Evolutionary conservation across 2,113 vertebrate genomes (phyloP).

Genomic region (Lagopus muta): DNA sequence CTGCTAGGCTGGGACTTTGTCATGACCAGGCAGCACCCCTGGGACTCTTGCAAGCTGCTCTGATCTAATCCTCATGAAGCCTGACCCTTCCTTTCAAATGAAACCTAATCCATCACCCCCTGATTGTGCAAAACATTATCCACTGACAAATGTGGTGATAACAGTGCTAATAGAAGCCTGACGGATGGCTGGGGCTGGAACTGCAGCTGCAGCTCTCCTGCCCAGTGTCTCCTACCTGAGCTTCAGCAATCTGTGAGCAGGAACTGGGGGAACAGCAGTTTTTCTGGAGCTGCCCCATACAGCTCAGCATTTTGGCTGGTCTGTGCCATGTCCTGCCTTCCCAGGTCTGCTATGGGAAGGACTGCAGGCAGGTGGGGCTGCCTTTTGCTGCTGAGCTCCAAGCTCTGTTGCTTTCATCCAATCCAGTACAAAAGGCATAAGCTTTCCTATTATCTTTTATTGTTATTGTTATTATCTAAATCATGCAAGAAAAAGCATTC

Average conservation of each 20-base stretch:
- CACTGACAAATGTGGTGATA: neutral
- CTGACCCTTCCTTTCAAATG: neutral
- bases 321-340: neutral
- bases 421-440: neutral
- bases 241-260: rapidly evolving
- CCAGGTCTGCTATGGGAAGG: neutral
- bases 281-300: neutral
- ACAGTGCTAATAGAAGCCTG: neutral
- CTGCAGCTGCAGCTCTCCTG: neutral
- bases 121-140: neutral
- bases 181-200: neutral
- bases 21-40: neutral
- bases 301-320: neutral
- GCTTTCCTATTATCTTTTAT: neutral
- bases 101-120: constrained; percentile 25
- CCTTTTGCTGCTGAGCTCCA: neutral
- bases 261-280: neutral
- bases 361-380: neutral
- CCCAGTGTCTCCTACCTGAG: neutral
- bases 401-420: neutral
- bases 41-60: rapidly evolving
- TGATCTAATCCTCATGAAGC: neutral
- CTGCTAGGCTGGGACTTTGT: neutral
- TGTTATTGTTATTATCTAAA: neutral
- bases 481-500: neutral